Conservation (phyloP, 2,888 invertebrate genomes). For the Ephialtes manifestator region DNA sequence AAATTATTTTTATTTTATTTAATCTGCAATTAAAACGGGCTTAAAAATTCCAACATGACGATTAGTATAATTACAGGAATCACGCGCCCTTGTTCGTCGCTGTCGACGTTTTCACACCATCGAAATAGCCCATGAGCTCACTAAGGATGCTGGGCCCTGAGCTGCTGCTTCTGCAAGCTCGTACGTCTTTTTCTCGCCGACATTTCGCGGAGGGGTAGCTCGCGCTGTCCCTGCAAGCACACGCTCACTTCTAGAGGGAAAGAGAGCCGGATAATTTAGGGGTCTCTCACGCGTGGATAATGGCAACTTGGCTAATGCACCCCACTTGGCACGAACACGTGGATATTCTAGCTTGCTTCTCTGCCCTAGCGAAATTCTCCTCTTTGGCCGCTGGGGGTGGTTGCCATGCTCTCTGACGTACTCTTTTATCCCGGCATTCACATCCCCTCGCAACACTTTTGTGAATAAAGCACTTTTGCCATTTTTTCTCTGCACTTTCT, state of each 20-base stretch:
- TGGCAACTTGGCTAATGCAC: slow-evolving; percentile 85
- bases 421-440: slow-evolving; percentile 69
- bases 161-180: slow-evolving; percentile 71
- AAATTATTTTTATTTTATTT: not conserved
- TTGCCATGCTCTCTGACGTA: slow-evolving; percentile 47
- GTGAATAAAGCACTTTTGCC: slow-evolving; percentile 39
- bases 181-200: slow-evolving; percentile 84
- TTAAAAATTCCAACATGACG: not conserved
- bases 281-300: slow-evolving; percentile 85
- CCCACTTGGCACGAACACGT: slow-evolving; percentile 82
- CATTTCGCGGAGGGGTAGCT: slow-evolving; percentile 74
- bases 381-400: slow-evolving; percentile 30
- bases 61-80: slow-evolving; percentile 66
- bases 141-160: slow-evolving; percentile 33
- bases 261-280: slow-evolving; percentile 84
- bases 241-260: slow-evolving; percentile 50
- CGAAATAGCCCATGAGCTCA: slow-evolving; percentile 42
- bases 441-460: slow-evolving; percentile 67
- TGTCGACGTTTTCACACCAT: slow-evolving; percentile 52
- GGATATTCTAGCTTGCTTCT: slow-evolving; percentile 76
- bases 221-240: slow-evolving; percentile 66
- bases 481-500: slow-evolving; percentile 14
- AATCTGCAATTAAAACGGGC: not conserved
- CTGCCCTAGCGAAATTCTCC: slow-evolving; percentile 59
- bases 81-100: slow-evolving; percentile 66